Conservation (phyloP, 1,140 invertebrate species). For the Cephus cinctus region DNA sequence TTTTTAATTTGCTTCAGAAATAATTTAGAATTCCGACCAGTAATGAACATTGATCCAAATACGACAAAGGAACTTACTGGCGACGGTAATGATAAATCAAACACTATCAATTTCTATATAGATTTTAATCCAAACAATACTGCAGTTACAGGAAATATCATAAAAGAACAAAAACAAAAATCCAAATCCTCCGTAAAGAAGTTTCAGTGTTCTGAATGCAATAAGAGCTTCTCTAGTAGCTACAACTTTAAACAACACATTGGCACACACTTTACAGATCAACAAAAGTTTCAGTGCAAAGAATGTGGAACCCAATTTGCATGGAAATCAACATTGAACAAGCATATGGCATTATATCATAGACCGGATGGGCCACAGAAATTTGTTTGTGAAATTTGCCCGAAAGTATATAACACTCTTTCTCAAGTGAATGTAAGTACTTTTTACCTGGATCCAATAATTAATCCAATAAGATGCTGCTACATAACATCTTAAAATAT, state of each 20-base stretch:
- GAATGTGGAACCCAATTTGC: slow-evolving; percentile 44
- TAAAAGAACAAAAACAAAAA: too few species aligned
- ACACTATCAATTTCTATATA: slow-evolving; percentile 14
- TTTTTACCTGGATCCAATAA: too few species aligned
- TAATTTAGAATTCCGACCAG: too few species aligned
- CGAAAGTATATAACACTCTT: slow-evolving; percentile 44
- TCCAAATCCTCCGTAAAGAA: too few species aligned
- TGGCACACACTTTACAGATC: slow-evolving; percentile 43
- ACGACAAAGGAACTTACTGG: slow-evolving; percentile 8
- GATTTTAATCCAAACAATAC: not conserved
- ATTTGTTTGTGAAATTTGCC: slow-evolving; percentile 46
- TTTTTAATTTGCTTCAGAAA: too few species aligned
- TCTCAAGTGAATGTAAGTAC: slow-evolving; percentile 46
- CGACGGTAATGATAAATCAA: slow-evolving; percentile 9
- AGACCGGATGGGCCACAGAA: slow-evolving; percentile 40
- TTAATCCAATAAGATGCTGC: too few species aligned
- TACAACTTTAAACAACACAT: slow-evolving; percentile 48
- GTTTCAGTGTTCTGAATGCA: slow-evolving; percentile 40
- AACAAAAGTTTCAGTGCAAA: slow-evolving; percentile 48
- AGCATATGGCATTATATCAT: slow-evolving; percentile 43
- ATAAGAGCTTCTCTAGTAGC: slow-evolving; percentile 40
- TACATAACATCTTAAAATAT: too few species aligned
- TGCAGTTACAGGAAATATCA: slow-evolving; percentile 2
- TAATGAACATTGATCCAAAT: not conserved
- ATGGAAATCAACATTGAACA: slow-evolving; percentile 49